Base-by-base conservation (phyloP, 1,140 invertebrate genomes). In the Mercenaria mercenaria region DNA sequence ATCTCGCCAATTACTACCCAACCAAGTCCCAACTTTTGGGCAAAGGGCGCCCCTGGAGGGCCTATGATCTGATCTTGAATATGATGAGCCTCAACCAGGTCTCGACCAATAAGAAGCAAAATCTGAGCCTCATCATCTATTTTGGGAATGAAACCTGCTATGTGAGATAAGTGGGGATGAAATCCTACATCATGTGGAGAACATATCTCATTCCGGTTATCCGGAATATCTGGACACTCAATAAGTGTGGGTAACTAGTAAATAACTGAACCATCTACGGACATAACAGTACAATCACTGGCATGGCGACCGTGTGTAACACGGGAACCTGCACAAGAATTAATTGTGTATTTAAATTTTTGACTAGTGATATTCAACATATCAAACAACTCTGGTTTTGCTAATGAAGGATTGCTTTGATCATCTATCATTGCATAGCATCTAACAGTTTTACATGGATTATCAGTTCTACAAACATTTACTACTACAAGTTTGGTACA, bases 1-100 rank as follows among this genome's bases (percentile, higher is more conserved):
- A 37, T 6, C 34, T 61, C 56, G 23, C 79, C 79, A 6, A 82
- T 29, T 10, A 82, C 34, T n/a, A 82, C 56, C 79, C 79, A 82
- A n/a, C 79, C 79, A 10, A 82, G 37, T 0, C 32, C 56, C 0
- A 82, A 26, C 20, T 20, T 23, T 32, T 82, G 79, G 15, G 79
- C 79, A 37, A 32, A 59, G 13, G 79, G 15, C 37, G 79, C 20
- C 8, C 34, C 50, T 39, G 11, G 4, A 37, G 79, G 52, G 20
- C 79, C 52, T 34, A 61, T 37, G 11, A 26, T n/a, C 39, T 82
- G 79, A 23, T 82, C 6, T 32, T 23, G 23, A 37, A 61, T 3
- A 61, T 8, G 50, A n/a, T 37, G 50, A 29, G 79, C 79, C n/a
- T 82, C 79, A 29, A 41, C 20, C 4, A 61, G n/a, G 47, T 82